A percentile compares a stretch with the other conserved stretches of the same genome.
phyloP scores from a whole-genome alignment of 2,113 vertebrate genomes.

The Polypterus senegalus region DNA sequence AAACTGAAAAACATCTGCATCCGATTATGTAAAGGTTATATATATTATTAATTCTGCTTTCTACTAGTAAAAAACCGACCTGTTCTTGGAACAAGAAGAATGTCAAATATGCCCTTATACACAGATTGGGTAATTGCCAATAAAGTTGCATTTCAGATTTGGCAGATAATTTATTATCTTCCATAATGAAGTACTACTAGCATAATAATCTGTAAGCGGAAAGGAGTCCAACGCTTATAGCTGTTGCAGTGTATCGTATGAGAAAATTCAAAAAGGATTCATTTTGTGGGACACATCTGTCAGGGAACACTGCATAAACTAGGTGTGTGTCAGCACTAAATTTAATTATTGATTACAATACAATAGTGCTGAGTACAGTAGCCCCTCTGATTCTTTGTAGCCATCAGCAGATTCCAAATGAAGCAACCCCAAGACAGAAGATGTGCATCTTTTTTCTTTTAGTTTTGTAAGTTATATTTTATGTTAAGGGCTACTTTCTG shows the following conservation, averaged over 20 bases:
- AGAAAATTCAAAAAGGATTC: slow-evolving; percentile 70
- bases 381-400: slow-evolving; percentile 63
- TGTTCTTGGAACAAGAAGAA: too few relatives aligned
- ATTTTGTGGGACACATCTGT: slow-evolving; percentile 68
- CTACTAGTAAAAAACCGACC: too few relatives aligned
- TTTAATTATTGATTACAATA: slow-evolving; percentile 86
- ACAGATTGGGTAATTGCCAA: too few relatives aligned
- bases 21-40: too few relatives aligned
- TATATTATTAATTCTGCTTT: too few relatives aligned
- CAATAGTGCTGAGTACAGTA: slow-evolving; percentile 81
- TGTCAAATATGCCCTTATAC: too few relatives aligned
- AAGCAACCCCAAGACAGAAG: slow-evolving; percentile 31
- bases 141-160: slow-evolving; percentile 36
- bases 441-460: neutral
- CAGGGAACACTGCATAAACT: slow-evolving; percentile 58
- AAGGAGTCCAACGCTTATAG: too few relatives aligned
- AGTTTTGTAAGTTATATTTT: too few relatives aligned
- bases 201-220: slow-evolving; percentile 46
- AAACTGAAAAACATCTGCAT: too few relatives aligned
- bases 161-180: slow-evolving; percentile 72
- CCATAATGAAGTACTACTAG: slow-evolving; percentile 65
- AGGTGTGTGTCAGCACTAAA: slow-evolving; percentile 80
- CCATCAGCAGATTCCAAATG: slow-evolving; percentile 76
- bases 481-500: too few relatives aligned
- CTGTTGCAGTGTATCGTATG: slow-evolving; percentile 53